phyloP scores from a whole-genome alignment of 2,113 vertebrate genomes.

The Takifugu bimaculatus region DNA sequence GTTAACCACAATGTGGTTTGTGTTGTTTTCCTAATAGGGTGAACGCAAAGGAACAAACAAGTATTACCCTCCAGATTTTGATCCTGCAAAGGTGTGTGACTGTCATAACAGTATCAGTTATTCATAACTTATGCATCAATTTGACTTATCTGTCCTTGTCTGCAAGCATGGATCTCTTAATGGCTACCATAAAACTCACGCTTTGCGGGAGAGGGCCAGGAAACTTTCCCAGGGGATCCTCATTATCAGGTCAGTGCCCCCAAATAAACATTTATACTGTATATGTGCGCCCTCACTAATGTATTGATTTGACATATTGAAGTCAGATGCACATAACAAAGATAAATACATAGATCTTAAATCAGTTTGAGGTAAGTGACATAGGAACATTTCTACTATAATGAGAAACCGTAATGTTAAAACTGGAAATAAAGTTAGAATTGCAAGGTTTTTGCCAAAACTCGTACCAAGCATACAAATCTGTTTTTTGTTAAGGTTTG shows the following conservation, averaged over 20 bases:
- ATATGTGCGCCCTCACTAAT: neutral
- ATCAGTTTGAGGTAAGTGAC: too few relatives aligned
- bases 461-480: neutral
- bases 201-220: conserved; percentile 85
- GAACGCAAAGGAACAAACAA: conserved; percentile 93
- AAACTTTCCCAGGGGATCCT: conserved; percentile 93
- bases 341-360: too few relatives aligned
- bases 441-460: neutral
- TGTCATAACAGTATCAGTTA: neutral
- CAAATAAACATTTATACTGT: neutral
- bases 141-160: neutral
- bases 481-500: conserved; percentile 75
- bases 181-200: conserved; percentile 85
- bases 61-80: conserved; percentile 92
- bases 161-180: conserved; percentile 89
- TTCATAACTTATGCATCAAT: fast-evolving
- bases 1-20: neutral
- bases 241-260: conserved; percentile 82
- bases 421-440: neutral
- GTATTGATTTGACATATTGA: neutral
- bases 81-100: conserved; percentile 85
- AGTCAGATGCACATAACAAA: too few relatives aligned
- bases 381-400: neutral
- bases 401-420: neutral
- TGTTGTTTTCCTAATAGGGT: conserved; percentile 72